Evolutionary conservation across 2,113 vertebrate genomes (phyloP).

Genomic region (Corynorhinus townsendii): DNA sequence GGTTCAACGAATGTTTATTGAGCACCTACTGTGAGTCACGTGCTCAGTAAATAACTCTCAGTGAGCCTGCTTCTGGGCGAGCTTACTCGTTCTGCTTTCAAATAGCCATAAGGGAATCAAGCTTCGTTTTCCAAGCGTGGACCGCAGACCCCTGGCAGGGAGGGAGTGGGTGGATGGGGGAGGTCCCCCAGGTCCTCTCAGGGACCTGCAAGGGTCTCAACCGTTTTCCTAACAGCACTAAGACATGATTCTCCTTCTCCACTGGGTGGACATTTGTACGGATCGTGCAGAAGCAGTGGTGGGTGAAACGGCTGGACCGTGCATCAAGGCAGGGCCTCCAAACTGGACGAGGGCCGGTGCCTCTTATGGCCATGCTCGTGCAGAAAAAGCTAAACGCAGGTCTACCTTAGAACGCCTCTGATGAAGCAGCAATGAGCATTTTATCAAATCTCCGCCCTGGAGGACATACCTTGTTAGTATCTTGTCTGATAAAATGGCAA

Average conservation of each 20-base stretch:
- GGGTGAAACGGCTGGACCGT: no score
- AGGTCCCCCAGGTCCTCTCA: neutral
- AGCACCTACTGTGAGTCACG: neutral
- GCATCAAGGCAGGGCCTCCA: neutral
- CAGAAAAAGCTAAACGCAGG: neutral
- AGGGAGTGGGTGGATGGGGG: no score
- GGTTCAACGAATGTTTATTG: neutral
- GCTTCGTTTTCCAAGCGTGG: neutral
- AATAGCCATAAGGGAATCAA: neutral
- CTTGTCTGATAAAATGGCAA: neutral
- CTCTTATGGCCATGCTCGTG: neutral
- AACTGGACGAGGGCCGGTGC: rapidly evolving
- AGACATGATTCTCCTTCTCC: neutral
- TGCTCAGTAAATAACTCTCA: neutral
- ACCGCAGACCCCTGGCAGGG: neutral
- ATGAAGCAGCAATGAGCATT: neutral
- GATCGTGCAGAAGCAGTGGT: neutral
- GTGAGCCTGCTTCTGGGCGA: neutral
- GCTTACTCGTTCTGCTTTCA: neutral
- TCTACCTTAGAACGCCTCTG: neutral
- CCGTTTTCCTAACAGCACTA: neutral
- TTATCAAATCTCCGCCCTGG: neutral
- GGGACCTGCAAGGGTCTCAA: neutral
- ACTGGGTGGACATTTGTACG: neutral
- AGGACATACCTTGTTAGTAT: neutral